These are phyloP conservation scores for Nasonia oneida DNA, from an alignment of 2,888 invertebrate genomes.

Conservation along the genomic window DNA sequence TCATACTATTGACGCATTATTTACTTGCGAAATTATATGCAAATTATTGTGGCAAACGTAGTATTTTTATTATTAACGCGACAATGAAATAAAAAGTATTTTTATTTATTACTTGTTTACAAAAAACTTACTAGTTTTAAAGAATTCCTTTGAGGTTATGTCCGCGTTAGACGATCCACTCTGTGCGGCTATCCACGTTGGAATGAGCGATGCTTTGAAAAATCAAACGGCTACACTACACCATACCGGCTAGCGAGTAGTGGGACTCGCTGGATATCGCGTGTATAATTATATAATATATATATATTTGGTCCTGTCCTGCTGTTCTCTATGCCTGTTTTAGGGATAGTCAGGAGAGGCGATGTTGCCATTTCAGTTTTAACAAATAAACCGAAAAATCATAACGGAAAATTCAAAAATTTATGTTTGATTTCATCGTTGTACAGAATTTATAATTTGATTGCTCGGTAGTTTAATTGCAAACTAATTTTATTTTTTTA, in stretches of 20 bases:
- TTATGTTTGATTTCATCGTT: background rate
- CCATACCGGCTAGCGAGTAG: background rate
- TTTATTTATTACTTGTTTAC: background rate
- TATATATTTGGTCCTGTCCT: no score
- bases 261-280: background rate
- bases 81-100: background rate
- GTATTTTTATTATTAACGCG: background rate
- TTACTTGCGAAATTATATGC: background rate
- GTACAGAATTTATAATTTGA: background rate
- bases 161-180: constrained; percentile 28
- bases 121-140: constrained; percentile 45
- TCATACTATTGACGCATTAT: background rate
- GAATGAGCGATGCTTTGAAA: constrained; percentile 43
- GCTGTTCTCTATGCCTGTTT: no score
- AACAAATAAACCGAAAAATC: background rate
- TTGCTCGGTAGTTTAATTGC: background rate
- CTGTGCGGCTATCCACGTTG: constrained; percentile 24
- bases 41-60: background rate
- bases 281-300: no score
- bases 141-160: constrained; percentile 48
- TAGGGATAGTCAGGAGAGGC: background rate
- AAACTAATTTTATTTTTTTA: no score
- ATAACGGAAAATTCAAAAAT: background rate
- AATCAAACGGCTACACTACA: background rate
- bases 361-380: background rate